A percentile compares a stretch with the other conserved stretches of the same genome.
Evolutionary conservation across 1,140 invertebrate species (phyloP).

Genomic region (Polyergus mexicanus): DNA sequence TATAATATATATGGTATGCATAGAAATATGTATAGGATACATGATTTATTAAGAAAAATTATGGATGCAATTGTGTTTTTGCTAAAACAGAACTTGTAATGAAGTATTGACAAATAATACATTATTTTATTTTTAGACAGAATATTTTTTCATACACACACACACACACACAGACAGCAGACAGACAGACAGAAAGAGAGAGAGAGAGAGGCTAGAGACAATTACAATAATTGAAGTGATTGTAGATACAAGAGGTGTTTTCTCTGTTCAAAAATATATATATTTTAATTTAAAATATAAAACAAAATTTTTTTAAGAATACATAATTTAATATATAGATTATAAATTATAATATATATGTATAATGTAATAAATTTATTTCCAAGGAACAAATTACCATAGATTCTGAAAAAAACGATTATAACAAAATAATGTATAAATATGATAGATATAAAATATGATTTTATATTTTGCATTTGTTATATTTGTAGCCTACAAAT

Average conservation of each 20-base stretch:
- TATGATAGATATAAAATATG: constrained; percentile 5
- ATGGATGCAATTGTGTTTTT: neutral
- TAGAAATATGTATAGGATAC: neutral
- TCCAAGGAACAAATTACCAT: neutral
- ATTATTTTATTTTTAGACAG: neutral
- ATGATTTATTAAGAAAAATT: neutral
- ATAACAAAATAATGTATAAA: constrained; percentile 4
- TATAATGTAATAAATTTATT: constrained; percentile 30
- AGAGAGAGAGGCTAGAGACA: no score
- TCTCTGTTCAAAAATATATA: neutral
- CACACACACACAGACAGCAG: no score
- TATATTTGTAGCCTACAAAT: constrained; percentile 5
- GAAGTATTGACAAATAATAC: neutral
- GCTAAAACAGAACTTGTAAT: neutral
- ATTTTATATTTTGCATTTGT: constrained; percentile 2
- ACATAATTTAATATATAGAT: constrained; percentile 1
- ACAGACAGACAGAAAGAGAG: no score
- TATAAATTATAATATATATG: neutral
- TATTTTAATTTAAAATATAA: neutral
- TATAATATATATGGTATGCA: neutral
- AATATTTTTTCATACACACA: neutral
- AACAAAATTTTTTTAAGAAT: constrained; percentile 15
- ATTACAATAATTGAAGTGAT: constrained; percentile 1
- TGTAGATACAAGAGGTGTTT: neutral
- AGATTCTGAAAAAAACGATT: constrained; percentile 15